phyloP scores from a whole-genome alignment of 2,113 vertebrate genomes.

The Maccullochella peelii region DNA sequence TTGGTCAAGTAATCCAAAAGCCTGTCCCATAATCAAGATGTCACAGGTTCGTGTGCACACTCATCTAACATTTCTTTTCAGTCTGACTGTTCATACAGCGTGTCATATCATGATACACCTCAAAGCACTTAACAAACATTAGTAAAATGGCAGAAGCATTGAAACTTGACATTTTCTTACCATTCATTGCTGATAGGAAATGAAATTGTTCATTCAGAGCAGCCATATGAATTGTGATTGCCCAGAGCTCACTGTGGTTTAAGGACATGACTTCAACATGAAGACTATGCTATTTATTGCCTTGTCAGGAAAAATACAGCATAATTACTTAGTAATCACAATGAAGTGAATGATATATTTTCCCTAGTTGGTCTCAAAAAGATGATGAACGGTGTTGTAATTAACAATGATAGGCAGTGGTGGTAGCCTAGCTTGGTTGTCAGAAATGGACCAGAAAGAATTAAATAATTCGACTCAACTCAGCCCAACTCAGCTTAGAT shows the following conservation, averaged over 20 bases:
- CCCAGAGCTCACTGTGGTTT: neutral
- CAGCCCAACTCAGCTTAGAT: conserved; percentile 28
- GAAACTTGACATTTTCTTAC: neutral
- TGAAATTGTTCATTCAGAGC: neutral
- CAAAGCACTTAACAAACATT: neutral
- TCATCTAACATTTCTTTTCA: neutral
- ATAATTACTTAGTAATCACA: conserved; percentile 23
- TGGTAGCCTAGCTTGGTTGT: neutral
- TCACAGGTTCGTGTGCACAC: conserved; percentile 17
- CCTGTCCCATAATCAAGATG: conserved; percentile 17
- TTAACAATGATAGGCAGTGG: conserved; percentile 15
- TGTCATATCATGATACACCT: neutral
- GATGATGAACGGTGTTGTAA: conserved; percentile 2
- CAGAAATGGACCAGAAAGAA: conserved; percentile 20
- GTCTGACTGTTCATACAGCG: neutral
- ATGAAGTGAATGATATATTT: conserved; percentile 12
- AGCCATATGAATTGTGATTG: neutral
- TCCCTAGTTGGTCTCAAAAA: conserved; percentile 13
- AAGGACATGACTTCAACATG: neutral
- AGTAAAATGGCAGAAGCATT: neutral
- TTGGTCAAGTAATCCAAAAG: conserved; percentile 42
- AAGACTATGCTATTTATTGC: neutral
- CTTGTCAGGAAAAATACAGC: neutral
- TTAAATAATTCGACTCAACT: conserved; percentile 45
- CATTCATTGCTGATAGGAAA: neutral